Base-by-base conservation (phyloP, 2,888 invertebrate genomes). In the Polydrusus pterygomalis region DNA sequence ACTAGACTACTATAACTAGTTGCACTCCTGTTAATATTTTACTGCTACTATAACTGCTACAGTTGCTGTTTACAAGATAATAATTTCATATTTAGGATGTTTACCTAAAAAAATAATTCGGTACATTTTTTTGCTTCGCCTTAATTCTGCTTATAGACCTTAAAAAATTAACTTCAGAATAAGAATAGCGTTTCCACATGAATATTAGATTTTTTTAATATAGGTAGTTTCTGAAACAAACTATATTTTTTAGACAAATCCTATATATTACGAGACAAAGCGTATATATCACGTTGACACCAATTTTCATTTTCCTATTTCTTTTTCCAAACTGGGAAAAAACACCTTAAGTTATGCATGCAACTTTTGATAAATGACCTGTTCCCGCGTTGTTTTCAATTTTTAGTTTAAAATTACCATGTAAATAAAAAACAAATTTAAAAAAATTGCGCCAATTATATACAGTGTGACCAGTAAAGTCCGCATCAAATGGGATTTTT, bases 231-330 rank as follows among this genome's bases (percentile, higher is more conserved):
- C 25, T 54, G 13, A 54, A 11, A 25, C n/a, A 54, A 47, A 54
- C 54, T 25, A 54, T 54, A n/a, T 25, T 25, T 54, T 58, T 58
- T 34, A 58, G 34, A 6, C 15, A 34, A 58, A 58, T 34, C 34
- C 15, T 58, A 34, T 56, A 58, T 17, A n/a, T 51, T 51, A 34
- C 56, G 8, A 58, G 67, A 38, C 67, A 51, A 51, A 67, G 38
- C 49, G 38, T n/a, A 67, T 67, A 67, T 49, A 67, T 67, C 67
- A 67, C 30, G 51, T 67, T 67, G 67, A 67, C 67, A 67, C 67
- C 67, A 67, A 67, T 67, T 51, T 67, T 67, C 67, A 51, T 51
- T 49, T 67, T 67, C 51, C 67, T 51, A 25, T 65, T 65, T 49
- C 65, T 45, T 45, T 18, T 64, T 13, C 20, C 11, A 8, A 47